phyloP scores from a whole-genome alignment of 2,113 vertebrate genomes.

The Pundamilia nyererei region DNA sequence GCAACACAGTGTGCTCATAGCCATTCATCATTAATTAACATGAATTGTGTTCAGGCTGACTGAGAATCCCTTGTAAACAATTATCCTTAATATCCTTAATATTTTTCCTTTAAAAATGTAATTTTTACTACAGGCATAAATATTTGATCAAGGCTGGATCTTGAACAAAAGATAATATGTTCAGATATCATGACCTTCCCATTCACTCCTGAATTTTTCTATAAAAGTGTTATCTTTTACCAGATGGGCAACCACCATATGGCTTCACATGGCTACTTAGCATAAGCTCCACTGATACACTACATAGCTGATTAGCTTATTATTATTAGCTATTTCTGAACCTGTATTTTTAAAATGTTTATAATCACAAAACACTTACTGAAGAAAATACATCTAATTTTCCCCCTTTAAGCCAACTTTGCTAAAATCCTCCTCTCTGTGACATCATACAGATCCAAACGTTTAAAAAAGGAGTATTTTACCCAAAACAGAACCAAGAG shows the following conservation, averaged over 20 bases:
- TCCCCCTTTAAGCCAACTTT: not conserved
- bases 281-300: not conserved
- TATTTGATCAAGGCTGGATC: not conserved
- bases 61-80: not conserved
- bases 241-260: not conserved
- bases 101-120: not conserved
- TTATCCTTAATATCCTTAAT: not conserved
- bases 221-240: not conserved
- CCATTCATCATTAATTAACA: not conserved
- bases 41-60: not conserved
- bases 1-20: not conserved
- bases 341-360: not conserved
- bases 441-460: not conserved
- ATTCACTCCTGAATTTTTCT: not conserved
- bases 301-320: not conserved
- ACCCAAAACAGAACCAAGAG: not conserved
- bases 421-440: not conserved
- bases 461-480: not conserved
- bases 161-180: not conserved
- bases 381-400: not conserved
- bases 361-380: not conserved
- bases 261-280: not conserved
- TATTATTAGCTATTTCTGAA: not conserved
- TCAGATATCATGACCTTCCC: accelerated
- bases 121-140: not conserved